Evolutionary conservation across 2,113 vertebrate genomes (phyloP).

Genomic region (Columbina picui): DNA sequence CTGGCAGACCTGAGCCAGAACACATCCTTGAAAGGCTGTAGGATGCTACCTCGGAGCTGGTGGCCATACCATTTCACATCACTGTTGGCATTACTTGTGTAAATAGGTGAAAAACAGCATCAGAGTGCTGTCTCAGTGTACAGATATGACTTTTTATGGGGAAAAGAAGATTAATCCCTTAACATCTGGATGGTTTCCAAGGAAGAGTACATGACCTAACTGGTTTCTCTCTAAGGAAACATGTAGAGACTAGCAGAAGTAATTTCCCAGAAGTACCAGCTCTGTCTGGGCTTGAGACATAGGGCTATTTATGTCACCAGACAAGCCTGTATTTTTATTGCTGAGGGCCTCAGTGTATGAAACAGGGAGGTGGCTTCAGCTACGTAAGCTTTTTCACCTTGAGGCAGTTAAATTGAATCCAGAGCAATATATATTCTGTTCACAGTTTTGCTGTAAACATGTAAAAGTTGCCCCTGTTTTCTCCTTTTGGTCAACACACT

Average conservation of each 20-base stretch:
- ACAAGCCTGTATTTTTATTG: neutral
- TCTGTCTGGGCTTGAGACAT: neutral
- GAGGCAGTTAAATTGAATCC: neutral
- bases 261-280: neutral
- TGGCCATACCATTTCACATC: neutral
- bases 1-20: neutral
- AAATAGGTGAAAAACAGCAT: neutral
- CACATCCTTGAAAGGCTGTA: neutral
- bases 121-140: neutral
- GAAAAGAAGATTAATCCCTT: neutral
- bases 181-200: neutral
- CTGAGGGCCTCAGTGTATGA: neutral
- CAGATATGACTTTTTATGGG: neutral
- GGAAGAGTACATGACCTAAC: neutral
- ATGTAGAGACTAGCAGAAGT: neutral
- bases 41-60: neutral
- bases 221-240: neutral
- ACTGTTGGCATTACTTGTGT: neutral
- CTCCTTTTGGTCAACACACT: neutral
- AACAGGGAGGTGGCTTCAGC: neutral
- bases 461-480: neutral
- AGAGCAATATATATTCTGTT: neutral
- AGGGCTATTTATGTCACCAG: neutral
- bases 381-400: neutral
- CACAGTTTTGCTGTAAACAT: neutral